phyloP scores from a whole-genome alignment of 2,888 invertebrate species.

The Hypselothyrea guttata region DNA sequence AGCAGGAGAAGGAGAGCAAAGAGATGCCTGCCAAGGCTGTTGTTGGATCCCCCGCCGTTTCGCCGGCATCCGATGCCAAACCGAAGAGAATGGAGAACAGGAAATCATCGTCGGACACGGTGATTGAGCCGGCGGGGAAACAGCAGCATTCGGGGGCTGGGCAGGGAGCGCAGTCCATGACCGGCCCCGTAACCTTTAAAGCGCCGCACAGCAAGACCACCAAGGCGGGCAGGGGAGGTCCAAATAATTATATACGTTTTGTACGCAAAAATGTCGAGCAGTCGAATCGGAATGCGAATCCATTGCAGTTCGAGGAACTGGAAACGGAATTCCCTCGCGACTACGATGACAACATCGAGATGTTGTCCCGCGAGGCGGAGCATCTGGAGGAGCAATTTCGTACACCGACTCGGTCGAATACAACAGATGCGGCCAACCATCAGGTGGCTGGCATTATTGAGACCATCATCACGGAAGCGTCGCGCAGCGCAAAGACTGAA shows the following conservation, averaged over 20 bases:
- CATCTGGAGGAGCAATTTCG: constrained; percentile 82
- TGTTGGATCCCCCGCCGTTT: constrained; percentile 28
- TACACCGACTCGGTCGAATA: constrained; percentile 69
- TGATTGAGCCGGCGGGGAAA: constrained; percentile 58
- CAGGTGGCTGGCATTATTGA: constrained; percentile 69
- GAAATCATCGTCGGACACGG: constrained; percentile 68
- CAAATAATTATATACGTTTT: constrained; percentile 78
- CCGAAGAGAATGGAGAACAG: constrained; percentile 56
- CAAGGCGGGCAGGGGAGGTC: constrained; percentile 40
- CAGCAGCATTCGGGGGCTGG: constrained; percentile 42
- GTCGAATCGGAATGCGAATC: constrained; percentile 73
- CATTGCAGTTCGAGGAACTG: constrained; percentile 78
- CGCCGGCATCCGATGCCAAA: constrained; percentile 41
- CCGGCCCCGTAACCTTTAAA: constrained; percentile 44
- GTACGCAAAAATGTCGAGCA: constrained; percentile 82
- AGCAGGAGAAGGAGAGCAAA: constrained; percentile 62
- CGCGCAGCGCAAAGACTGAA: constrained; percentile 57
- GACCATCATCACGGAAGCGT: constrained; percentile 66
- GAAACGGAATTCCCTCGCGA: constrained; percentile 83
- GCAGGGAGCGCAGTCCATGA: constrained; percentile 46
- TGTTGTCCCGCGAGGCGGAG: constrained; percentile 82
- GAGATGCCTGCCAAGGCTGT: constrained; percentile 59
- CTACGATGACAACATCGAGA: constrained; percentile 82
- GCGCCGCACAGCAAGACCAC: constrained; percentile 29
- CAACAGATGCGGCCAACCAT: constrained; percentile 54